A percentile compares a stretch with the other conserved stretches of the same genome.
phyloP scores from a whole-genome alignment of 2,888 invertebrate species.

The Bursaphelenchus okinawaensis region DNA sequence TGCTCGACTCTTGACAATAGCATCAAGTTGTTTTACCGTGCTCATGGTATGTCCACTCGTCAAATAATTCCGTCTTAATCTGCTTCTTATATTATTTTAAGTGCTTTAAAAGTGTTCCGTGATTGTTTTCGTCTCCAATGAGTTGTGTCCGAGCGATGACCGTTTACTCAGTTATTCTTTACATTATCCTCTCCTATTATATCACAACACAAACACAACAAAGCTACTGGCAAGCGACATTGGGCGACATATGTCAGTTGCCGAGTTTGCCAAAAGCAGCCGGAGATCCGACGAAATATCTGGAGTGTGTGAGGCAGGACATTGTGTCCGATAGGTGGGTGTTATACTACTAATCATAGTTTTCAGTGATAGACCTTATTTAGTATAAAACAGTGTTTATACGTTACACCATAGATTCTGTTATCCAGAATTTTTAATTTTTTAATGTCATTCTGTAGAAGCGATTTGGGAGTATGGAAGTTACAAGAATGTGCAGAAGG shows the following conservation, averaged over 20 bases:
- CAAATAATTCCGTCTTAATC: neutral
- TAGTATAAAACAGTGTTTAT: no score
- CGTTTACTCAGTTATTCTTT: no score
- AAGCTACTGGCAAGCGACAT: slow-evolving; percentile 52
- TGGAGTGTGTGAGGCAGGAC: slow-evolving; percentile 53
- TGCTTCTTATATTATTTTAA: neutral
- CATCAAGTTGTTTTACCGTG: neutral
- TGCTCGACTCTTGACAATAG: neutral
- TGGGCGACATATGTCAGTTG: slow-evolving; percentile 56
- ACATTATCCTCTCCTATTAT: no score
- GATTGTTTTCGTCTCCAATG: neutral
- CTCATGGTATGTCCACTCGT: neutral
- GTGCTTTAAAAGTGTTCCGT: neutral
- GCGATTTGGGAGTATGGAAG: slow-evolving; percentile 55
- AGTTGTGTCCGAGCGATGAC: neutral
- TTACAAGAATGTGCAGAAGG: slow-evolving; percentile 52
- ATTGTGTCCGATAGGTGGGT: slow-evolving; percentile 44
- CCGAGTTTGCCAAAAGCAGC: slow-evolving; percentile 52
- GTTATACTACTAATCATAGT: no score
- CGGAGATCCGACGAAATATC: slow-evolving; percentile 47
- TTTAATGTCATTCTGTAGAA: slow-evolving; percentile 32
- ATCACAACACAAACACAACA: no score
- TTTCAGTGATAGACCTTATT: no score
- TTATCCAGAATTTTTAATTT: no score
- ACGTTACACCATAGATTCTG: no score